Conservation (phyloP, 1,140 invertebrate species). For the Scylla paramamosain region DNA sequence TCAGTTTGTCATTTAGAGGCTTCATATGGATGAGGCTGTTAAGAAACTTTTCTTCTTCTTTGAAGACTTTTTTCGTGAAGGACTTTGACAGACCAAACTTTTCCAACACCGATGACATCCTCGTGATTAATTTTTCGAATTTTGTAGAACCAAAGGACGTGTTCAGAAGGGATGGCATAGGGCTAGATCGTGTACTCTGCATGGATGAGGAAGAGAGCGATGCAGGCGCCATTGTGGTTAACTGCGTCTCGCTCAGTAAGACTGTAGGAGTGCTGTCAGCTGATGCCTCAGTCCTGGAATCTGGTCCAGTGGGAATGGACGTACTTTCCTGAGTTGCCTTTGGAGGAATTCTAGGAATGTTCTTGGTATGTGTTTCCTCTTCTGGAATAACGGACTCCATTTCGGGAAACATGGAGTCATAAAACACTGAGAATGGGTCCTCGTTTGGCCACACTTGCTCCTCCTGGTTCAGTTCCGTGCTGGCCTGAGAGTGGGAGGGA, state of each 20-base stretch:
- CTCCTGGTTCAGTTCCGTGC: not conserved
- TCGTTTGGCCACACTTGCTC: not conserved
- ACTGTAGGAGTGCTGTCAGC: not conserved
- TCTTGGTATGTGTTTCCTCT: not conserved
- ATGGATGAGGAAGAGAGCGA: not conserved
- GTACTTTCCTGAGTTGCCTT: not conserved
- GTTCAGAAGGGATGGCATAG: no score
- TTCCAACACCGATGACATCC: conserved; percentile 42
- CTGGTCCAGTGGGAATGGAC: not conserved
- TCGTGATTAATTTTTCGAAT: not conserved
- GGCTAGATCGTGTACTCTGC: no score
- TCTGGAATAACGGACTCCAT: conserved; percentile 33
- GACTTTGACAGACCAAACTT: conserved; percentile 62
- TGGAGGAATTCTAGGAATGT: not conserved
- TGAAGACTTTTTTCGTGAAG: conserved; percentile 44
- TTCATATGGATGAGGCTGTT: conserved; percentile 30
- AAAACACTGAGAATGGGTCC: conserved; percentile 68
- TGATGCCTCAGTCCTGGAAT: no score
- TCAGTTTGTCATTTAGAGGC: not conserved
- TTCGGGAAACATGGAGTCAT: conserved; percentile 63
- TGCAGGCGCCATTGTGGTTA: not conserved
- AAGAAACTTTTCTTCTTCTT: conserved; percentile 41
- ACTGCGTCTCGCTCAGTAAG: not conserved
- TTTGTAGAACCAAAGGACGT: not conserved
- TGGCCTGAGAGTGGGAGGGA: not conserved